These are phyloP conservation scores for Asbolus verrucosus DNA, from an alignment of 1,140 invertebrate species.

Conservation along the genomic window DNA sequence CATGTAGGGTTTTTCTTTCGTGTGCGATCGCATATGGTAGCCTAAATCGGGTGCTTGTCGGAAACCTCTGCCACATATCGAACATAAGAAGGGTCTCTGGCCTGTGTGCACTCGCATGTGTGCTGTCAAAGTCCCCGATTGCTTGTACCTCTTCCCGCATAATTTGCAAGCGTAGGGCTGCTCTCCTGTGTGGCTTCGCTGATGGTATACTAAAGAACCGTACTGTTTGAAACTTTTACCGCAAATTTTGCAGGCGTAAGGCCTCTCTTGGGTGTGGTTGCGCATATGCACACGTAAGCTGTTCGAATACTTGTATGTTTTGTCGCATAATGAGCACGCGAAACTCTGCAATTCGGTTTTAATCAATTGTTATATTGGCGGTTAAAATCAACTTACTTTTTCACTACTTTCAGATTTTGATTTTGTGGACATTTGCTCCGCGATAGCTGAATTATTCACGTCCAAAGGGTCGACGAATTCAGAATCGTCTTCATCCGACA, in stretches of 20 bases:
- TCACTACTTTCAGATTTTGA: neutral
- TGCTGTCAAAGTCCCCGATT: slow-evolving; percentile 53
- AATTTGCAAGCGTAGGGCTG: slow-evolving; percentile 72
- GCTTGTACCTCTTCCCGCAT: slow-evolving; percentile 73
- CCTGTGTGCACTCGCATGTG: slow-evolving; percentile 62
- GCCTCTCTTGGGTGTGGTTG: slow-evolving; percentile 57
- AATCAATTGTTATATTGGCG: too few species aligned
- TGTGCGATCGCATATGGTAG: slow-evolving; percentile 61
- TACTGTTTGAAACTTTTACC: slow-evolving; percentile 55
- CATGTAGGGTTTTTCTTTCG: slow-evolving; percentile 59
- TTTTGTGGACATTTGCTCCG: slow-evolving; percentile 10
- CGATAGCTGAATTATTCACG: too few species aligned
- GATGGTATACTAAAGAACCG: slow-evolving; percentile 76
- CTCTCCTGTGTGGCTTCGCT: slow-evolving; percentile 74
- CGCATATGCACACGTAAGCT: slow-evolving; percentile 54
- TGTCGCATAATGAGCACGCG: slow-evolving; percentile 52
- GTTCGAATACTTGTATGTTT: slow-evolving; percentile 50
- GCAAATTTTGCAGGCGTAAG: slow-evolving; percentile 69
- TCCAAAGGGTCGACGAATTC: neutral
- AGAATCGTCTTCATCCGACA: slow-evolving; percentile 24
- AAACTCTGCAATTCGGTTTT: slow-evolving; percentile 52
- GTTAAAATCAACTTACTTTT: too few species aligned
- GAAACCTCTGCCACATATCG: slow-evolving; percentile 56
- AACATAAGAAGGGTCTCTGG: slow-evolving; percentile 56
- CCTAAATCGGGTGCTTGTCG: slow-evolving; percentile 59